phyloP scores from a whole-genome alignment of 2,797 vertebrate genomes.

The Chelmon rostratus region DNA sequence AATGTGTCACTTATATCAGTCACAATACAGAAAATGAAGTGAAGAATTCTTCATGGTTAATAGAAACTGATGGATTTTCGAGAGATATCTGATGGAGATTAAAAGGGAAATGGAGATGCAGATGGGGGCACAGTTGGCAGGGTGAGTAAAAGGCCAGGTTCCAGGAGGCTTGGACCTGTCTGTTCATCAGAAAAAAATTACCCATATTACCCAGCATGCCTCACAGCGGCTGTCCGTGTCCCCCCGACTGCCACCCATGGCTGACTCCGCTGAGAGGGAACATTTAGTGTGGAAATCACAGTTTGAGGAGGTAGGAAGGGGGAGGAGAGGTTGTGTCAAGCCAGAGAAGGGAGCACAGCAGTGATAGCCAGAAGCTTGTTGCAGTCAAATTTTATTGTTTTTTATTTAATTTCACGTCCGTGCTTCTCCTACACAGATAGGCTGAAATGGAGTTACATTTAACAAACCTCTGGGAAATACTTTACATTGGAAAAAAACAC shows the following conservation, averaged over 20 bases:
- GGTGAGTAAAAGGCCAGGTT: conserved; percentile 40
- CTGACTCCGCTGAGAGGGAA: conserved; percentile 55
- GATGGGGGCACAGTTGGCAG: conserved; percentile 46
- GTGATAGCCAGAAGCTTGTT: conserved; percentile 47
- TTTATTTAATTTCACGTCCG: conserved; percentile 50
- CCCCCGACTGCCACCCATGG: conserved; percentile 35
- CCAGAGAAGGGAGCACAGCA: conserved; percentile 7
- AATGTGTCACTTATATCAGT: conserved; percentile 11
- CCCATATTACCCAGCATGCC: conserved; percentile 70
- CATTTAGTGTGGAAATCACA: conserved; percentile 65
- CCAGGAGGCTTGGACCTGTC: conserved; percentile 36
- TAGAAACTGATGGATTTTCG: conserved; percentile 31
- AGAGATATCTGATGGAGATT: conserved; percentile 19
- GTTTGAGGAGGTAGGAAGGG: conserved; percentile 31
- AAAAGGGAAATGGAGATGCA: conserved; percentile 30
- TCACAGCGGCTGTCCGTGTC: conserved; percentile 53
- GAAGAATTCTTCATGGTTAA: conserved; percentile 8
- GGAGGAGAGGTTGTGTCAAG: conserved; percentile 35
- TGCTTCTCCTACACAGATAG: conserved; percentile 48
- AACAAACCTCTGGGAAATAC: conserved; percentile 51
- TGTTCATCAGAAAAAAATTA: conserved; percentile 73
- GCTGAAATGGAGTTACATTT: conserved; percentile 54
- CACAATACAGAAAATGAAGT: conserved; percentile 1
- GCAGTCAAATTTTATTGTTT: conserved; percentile 49
- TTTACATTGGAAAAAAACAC: conserved; percentile 24